Evolutionary conservation across 2,888 invertebrate species (phyloP).

Genomic region (Glyphotaelius pellucidus): DNA sequence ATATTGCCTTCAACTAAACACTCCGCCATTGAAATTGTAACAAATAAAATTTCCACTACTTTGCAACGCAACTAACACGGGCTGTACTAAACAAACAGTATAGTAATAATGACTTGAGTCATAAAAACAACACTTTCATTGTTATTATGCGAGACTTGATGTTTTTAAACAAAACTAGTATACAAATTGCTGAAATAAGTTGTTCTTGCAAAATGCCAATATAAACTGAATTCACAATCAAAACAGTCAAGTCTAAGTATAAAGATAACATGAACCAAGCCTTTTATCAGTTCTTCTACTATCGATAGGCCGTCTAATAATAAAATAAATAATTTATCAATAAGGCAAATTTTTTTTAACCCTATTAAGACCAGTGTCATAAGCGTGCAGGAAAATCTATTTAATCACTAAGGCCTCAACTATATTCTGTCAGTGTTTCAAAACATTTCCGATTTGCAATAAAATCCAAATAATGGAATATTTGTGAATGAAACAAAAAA

Average conservation of each 20-base stretch:
- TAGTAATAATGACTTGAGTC: neutral
- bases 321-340: neutral
- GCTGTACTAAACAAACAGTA: neutral
- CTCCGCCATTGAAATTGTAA: neutral
- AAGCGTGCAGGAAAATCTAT: no score
- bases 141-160: neutral
- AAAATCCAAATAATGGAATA: no score
- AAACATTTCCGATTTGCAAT: no score
- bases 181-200: neutral
- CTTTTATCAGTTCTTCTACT: neutral
- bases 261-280: neutral
- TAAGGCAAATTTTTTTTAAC: no score
- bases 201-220: neutral
- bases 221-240: neutral
- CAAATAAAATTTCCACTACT: neutral
- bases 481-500: no score
- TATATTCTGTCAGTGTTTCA: no score
- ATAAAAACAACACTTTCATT: neutral
- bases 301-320: neutral
- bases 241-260: neutral
- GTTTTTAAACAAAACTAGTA: neutral
- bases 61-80: neutral
- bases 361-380: no score
- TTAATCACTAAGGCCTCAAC: no score
- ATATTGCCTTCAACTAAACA: neutral